These are phyloP conservation scores for Bambusicola thoracicus DNA, from an alignment of 2,113 vertebrate genomes.

Conservation along the genomic window DNA sequence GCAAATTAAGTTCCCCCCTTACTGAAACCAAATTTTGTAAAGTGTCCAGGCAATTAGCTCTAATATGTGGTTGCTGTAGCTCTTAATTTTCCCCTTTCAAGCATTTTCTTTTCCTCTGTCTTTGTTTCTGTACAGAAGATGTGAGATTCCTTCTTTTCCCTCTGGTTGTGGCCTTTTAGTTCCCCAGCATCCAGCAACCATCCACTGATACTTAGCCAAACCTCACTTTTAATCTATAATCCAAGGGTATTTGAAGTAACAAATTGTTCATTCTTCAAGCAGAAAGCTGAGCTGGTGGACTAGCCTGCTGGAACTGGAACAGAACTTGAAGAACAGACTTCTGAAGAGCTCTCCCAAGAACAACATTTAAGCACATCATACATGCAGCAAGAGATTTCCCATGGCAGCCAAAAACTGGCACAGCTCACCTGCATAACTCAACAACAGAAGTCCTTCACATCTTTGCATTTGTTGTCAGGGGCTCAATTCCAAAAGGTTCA, in stretches of 20 bases:
- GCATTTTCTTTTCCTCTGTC: constrained; percentile 44
- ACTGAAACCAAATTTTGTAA: constrained; percentile 65
- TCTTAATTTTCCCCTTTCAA: constrained; percentile 62
- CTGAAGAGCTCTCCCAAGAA: constrained; percentile 26
- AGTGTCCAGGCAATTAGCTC: constrained; percentile 47
- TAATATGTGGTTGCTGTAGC: constrained; percentile 54
- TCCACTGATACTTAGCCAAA: constrained; percentile 55
- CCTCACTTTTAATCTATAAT: constrained; percentile 57
- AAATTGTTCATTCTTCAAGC: constrained; percentile 65
- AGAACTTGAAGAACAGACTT: constrained; percentile 36
- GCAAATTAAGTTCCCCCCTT: constrained; percentile 71
- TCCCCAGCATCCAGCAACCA: constrained; percentile 27
- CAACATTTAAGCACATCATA: constrained; percentile 22
- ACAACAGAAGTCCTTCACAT: constrained; percentile 13
- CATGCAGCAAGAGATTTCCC: neutral
- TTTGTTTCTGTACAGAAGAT: constrained; percentile 54
- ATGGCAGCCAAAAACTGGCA: constrained; percentile 28
- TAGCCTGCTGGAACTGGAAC: constrained; percentile 32
- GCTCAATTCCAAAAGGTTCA: neutral
- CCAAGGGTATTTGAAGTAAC: constrained; percentile 60
- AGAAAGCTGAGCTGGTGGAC: constrained; percentile 18
- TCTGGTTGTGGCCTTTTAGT: constrained; percentile 42
- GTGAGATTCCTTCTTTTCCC: constrained; percentile 44
- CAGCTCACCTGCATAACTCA: neutral
- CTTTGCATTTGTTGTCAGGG: neutral